Evolutionary conservation across 2,888 invertebrate species (phyloP).

Genomic region (Diaperis boleti): DNA sequence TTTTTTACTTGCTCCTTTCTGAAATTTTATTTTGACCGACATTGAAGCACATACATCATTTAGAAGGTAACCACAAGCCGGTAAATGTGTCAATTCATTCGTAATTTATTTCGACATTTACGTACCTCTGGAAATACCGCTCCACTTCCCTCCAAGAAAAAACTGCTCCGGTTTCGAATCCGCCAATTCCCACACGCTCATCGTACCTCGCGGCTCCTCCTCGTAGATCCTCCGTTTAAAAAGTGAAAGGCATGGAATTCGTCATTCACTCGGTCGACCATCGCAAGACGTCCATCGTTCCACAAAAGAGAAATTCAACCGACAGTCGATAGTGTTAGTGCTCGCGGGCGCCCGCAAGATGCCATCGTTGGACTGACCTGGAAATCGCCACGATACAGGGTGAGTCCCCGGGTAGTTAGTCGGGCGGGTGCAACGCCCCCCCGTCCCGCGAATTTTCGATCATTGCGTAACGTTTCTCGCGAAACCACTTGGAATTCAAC

Average conservation of each 20-base stretch:
- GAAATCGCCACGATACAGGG: background rate
- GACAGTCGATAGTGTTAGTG: constrained; percentile 4
- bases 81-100: no score
- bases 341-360: background rate
- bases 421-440: background rate
- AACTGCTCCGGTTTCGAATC: background rate
- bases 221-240: constrained; percentile 10
- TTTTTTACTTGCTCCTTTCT: no score
- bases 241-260: constrained; percentile 28
- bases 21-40: no score
- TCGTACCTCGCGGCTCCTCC: background rate
- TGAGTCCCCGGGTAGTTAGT: background rate
- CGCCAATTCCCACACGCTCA: background rate
- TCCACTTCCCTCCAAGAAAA: background rate
- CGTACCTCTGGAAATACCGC: background rate
- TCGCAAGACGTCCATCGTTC: constrained; percentile 10
- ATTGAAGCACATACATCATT: no score
- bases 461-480: constrained; percentile 15
- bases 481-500: constrained; percentile 28
- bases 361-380: no score
- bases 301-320: constrained; percentile 16
- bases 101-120: background rate
- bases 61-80: no score
- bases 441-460: background rate
- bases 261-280: constrained; percentile 16